phyloP scores from a whole-genome alignment of 2,888 invertebrate genomes.

The Mimachlamys varia region DNA sequence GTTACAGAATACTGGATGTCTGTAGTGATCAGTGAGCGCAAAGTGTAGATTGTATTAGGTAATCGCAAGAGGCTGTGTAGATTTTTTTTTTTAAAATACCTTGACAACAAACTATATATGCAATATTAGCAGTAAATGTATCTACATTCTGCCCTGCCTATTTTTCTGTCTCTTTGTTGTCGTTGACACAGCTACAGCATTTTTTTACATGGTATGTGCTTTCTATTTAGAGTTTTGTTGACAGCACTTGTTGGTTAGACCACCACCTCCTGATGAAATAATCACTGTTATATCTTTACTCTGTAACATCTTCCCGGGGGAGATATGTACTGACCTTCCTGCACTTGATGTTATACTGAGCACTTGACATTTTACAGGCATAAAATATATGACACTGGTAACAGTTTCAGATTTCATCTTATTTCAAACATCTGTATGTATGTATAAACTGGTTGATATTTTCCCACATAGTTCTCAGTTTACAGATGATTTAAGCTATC shows the following conservation, averaged over 20 bases:
- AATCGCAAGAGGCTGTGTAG: too few relatives aligned
- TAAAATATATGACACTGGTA: not conserved
- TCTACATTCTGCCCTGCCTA: conserved; percentile 24
- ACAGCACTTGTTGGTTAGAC: not conserved
- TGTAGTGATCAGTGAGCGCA: not conserved
- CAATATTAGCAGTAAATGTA: not conserved
- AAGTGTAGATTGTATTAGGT: not conserved
- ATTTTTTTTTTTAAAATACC: too few relatives aligned
- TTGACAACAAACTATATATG: too few relatives aligned
- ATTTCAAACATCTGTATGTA: not conserved
- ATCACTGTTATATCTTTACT: not conserved
- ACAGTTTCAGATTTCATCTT: not conserved
- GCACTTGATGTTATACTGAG: not conserved
- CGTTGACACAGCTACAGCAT: conserved; percentile 28
- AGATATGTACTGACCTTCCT: not conserved
- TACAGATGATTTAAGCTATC: too few relatives aligned
- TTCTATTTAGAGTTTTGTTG: not conserved
- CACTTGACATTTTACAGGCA: not conserved
- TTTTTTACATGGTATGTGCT: conserved; percentile 13
- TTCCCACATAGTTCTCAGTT: too few relatives aligned
- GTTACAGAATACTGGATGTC: not conserved
- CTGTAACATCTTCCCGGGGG: not conserved
- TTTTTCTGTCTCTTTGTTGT: conserved; percentile 31
- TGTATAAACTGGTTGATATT: too few relatives aligned
- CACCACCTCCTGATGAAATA: not conserved